phyloP scores from a whole-genome alignment of 2,113 vertebrate genomes.

The Eolophus roseicapilla region DNA sequence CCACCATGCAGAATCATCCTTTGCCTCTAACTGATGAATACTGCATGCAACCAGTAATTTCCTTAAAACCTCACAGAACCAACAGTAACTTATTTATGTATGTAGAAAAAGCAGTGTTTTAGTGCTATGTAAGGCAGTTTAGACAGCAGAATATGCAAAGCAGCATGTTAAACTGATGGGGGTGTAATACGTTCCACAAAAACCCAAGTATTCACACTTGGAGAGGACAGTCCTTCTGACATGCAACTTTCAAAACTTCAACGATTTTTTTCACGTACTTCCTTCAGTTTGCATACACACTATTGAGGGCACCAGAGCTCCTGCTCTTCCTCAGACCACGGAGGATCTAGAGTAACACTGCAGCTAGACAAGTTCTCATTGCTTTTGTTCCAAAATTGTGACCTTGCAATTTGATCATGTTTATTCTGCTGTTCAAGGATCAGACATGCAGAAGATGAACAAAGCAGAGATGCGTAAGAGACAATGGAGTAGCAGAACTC shows the following conservation, averaged over 20 bases:
- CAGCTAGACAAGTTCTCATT: not conserved
- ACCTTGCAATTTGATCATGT: not conserved
- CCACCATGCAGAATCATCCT: not conserved
- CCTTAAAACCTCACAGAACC: not conserved
- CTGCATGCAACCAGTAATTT: rapidly evolving
- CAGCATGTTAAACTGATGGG: not conserved
- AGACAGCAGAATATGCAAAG: not conserved
- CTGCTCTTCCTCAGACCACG: not conserved
- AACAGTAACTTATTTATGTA: not conserved
- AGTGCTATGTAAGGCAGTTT: not conserved
- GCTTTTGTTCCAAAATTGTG: not conserved
- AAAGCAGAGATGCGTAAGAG: not conserved
- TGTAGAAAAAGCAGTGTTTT: not conserved
- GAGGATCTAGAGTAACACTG: not conserved
- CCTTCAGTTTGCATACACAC: not conserved
- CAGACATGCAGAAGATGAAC: slow-evolving; percentile 18
- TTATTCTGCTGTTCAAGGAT: not conserved
- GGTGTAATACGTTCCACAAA: not conserved
- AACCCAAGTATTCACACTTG: not conserved
- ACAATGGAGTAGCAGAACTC: not conserved
- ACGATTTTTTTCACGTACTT: not conserved
- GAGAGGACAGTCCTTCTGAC: not conserved
- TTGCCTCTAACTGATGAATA: not conserved
- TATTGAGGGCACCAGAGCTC: not conserved
- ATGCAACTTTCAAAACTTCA: not conserved